Base-by-base conservation (phyloP, 2,888 invertebrate species). In the Ophioninae sp. region DNA sequence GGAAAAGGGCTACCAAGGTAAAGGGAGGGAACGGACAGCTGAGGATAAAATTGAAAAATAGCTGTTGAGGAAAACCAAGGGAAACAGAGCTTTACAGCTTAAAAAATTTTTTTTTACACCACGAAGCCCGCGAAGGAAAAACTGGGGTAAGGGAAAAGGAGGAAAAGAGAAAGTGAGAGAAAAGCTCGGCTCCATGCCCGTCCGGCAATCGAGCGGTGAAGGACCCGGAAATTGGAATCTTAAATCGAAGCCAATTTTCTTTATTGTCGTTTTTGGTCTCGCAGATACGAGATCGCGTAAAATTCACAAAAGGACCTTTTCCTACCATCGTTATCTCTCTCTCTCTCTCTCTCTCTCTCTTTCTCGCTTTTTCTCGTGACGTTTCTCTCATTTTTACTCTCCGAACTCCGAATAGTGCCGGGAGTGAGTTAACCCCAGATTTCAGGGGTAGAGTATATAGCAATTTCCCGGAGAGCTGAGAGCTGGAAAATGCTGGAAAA, bases 181-280 rank as follows among this genome's bases (percentile, higher is more conserved):
- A 65, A 51, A 23, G 51, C 64, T 64, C 64, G 23, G 41, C 10
- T 76, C 59, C 44, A 22, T 73, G 56, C 22, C 22, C 39, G 77
- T 72, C 76, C 75, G 58, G 67, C 58, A 65, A 56, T 44, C 68
- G 80, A 59, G 71, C 61, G 58, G 39, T 65, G 68, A 44, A 73
- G 83, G 73, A 74, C 75, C 88, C 88, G 89, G 89, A 91, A 91
- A 91, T 91, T 91, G 91, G 90, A 91, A 91, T 91, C 90, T 90
- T 90, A 90, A 90, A 91, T 91, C 91, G 91, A 90, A 89, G 88
- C 89, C 88, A 90, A 90, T 90, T 88, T 88, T 88, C 88, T 89
- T 90, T 89, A 90, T 89, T 87, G 87, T 78, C 87, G 87, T 64
- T 73, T 71, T 59, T 68, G 51, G 67, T 69, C 67, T 65, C 63